These are phyloP conservation scores for Phyllotis vaccarum DNA, from an alignment of 2,797 vertebrate species.

Conservation along the genomic window DNA sequence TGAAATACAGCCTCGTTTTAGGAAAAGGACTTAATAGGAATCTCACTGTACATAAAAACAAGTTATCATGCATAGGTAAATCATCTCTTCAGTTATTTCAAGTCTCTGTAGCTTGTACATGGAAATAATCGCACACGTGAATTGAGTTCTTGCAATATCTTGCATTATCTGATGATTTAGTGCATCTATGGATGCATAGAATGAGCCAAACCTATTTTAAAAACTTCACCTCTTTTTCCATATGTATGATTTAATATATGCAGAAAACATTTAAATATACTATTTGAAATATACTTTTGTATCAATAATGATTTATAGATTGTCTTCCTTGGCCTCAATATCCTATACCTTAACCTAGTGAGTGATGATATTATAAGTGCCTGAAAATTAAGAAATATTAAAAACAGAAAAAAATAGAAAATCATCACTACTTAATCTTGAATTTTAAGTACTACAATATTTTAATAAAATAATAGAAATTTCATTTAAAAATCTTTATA, in stretches of 20 bases:
- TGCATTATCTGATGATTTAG: not conserved
- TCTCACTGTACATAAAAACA: slow-evolving; percentile 70
- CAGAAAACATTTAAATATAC: not conserved
- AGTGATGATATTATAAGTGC: not conserved
- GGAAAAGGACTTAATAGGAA: slow-evolving; percentile 58
- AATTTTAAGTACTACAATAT: not conserved
- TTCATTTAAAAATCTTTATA: not conserved
- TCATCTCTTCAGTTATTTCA: slow-evolving; percentile 73
- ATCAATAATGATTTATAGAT: not conserved
- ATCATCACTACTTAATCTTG: not conserved
- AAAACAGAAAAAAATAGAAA: not conserved
- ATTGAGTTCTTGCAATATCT: not conserved
- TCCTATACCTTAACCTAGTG: not conserved
- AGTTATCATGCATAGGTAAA: slow-evolving; percentile 44
- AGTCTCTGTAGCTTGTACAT: not conserved
- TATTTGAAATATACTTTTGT: not conserved
- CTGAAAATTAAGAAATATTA: not conserved
- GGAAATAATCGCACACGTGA: not conserved
- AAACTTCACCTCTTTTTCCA: not conserved
- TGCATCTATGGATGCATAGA: not conserved
- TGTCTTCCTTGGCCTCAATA: not conserved
- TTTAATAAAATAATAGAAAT: not conserved
- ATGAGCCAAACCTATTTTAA: not conserved
- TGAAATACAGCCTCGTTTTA: slow-evolving; percentile 56
- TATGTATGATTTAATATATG: not conserved